These are phyloP conservation scores for Brachypteracias leptosomus DNA, from an alignment of 2,113 vertebrate species.

Conservation along the genomic window DNA sequence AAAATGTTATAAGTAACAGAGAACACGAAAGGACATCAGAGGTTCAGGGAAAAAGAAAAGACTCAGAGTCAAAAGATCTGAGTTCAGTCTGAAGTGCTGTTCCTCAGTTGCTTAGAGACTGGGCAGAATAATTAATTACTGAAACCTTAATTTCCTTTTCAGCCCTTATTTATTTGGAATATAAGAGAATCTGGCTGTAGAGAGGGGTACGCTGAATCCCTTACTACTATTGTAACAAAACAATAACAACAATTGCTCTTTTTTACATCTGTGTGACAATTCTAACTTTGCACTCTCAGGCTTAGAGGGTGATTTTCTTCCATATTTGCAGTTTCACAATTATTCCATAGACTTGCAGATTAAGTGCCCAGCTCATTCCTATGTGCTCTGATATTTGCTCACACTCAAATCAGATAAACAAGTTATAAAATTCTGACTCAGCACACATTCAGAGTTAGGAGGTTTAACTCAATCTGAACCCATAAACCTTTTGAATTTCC, in stretches of 20 bases:
- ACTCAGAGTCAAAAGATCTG: background rate
- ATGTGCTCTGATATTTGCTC: background rate
- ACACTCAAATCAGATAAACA: background rate
- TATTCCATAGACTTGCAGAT: background rate
- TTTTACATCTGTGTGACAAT: background rate
- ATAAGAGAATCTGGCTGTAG: background rate
- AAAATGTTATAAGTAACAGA: background rate
- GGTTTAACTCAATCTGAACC: background rate
- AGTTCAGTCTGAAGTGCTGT: background rate
- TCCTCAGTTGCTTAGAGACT: background rate
- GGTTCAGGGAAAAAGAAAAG: background rate
- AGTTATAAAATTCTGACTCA: background rate
- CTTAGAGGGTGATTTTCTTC: background rate
- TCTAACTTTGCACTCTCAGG: background rate
- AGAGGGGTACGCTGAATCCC: background rate
- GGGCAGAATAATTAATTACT: background rate
- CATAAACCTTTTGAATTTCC: background rate
- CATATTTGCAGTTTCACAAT: no score
- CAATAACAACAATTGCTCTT: background rate
- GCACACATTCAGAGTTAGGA: background rate
- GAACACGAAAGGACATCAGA: background rate
- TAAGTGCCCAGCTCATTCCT: background rate
- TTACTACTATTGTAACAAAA: background rate
- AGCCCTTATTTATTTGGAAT: background rate
- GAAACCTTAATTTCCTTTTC: background rate